Evolutionary conservation across 2,888 invertebrate genomes (phyloP).

Genomic region (Dermolepida albohirtum): DNA sequence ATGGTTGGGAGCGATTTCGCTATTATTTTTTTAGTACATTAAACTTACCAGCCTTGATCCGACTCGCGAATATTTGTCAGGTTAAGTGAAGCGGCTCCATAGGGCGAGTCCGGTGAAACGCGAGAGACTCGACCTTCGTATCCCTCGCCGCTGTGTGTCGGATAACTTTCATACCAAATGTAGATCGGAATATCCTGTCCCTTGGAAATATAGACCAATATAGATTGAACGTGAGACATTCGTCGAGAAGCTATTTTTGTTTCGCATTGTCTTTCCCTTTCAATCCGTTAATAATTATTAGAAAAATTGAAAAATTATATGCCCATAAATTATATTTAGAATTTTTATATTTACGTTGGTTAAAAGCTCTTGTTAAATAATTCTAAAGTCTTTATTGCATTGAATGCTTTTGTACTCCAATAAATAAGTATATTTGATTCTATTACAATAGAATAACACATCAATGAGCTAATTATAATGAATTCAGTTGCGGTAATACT

Average conservation of each 20-base stretch:
- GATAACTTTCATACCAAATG: conserved; percentile 98
- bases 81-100: conserved; percentile 94
- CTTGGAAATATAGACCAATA: conserved; percentile 65
- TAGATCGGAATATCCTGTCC: conserved; percentile 97
- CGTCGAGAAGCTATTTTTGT: conserved; percentile 27
- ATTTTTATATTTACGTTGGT: too few species aligned
- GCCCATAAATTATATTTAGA: too few species aligned
- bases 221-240: neutral
- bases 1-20: too few species aligned
- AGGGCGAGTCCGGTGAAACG: conserved; percentile 87
- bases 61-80: conserved; percentile 92
- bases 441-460: too few species aligned
- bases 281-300: conserved; percentile 4
- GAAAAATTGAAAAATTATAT: too few species aligned
- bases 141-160: conserved; percentile 94
- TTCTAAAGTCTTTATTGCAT: too few species aligned
- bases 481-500: too few species aligned
- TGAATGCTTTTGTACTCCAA: too few species aligned
- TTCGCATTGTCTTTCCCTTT: conserved; percentile 10
- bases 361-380: too few species aligned
- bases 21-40: conserved; percentile 59
- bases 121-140: conserved; percentile 93
- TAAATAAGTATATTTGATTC: too few species aligned
- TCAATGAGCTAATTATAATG: too few species aligned
- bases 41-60: conserved; percentile 98